Percentiles rank a stretch among this genome's conserved stretches.
Conservation (phyloP, 2,888 invertebrate species). For the Macrosiphum euphorbiae region DNA sequence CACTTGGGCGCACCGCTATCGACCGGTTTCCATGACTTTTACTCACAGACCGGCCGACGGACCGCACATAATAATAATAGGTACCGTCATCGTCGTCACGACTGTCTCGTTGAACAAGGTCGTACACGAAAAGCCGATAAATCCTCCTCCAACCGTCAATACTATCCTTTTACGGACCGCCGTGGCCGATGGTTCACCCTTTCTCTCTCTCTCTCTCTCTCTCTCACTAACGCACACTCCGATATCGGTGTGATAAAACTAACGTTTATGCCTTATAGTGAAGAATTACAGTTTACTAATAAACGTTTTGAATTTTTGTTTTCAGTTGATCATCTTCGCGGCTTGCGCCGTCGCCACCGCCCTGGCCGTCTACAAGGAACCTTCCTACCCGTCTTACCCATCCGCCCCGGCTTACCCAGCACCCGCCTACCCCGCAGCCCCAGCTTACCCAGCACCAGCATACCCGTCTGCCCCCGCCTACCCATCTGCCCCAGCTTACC, state of each 20-base stretch:
- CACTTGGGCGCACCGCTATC: not conserved
- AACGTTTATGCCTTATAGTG: not conserved
- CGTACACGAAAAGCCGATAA: not conserved
- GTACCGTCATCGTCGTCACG: not conserved
- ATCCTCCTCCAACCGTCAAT: not conserved
- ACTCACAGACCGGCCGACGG: constrained; percentile 8
- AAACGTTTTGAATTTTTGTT: not conserved
- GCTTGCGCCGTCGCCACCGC: constrained; percentile 68
- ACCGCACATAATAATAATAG: not conserved
- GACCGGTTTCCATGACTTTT: constrained; percentile 53
- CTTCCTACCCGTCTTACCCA: constrained; percentile 59
- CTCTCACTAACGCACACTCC: not conserved
- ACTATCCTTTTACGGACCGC: not conserved
- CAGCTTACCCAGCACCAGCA: constrained; percentile 65
- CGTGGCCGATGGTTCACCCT: not conserved
- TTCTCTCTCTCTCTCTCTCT: not conserved
- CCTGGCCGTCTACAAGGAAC: constrained; percentile 64
- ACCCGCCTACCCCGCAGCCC: constrained; percentile 65
- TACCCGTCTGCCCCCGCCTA: constrained; percentile 67
- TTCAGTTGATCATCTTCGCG: constrained; percentile 68
- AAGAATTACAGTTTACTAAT: not conserved
- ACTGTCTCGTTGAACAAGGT: not conserved
- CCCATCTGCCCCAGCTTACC: constrained; percentile 67
- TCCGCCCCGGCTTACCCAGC: constrained; percentile 66
- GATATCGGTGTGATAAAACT: not conserved